Conservation (phyloP, 2,797 vertebrate genomes). For the Semaprochilodus insignis region DNA sequence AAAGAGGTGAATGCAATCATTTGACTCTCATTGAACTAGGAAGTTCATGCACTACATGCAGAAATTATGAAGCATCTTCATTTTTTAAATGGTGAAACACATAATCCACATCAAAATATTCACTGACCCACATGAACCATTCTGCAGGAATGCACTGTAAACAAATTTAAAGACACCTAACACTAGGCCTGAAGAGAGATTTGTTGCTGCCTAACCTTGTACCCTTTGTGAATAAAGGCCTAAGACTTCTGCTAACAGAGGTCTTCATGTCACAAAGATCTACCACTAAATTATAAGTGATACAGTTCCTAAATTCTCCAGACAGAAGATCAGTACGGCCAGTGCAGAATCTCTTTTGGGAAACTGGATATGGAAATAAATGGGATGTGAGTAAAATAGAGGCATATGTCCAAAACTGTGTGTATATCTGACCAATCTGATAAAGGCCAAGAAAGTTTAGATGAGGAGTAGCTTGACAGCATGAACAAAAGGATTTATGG, state of each 20-base stretch:
- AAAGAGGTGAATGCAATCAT: slow-evolving; percentile 49
- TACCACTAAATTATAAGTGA: too few species aligned
- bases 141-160: slow-evolving; percentile 41
- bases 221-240: slow-evolving; percentile 59
- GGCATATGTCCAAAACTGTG: background rate
- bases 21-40: slow-evolving; percentile 25
- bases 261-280: background rate
- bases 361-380: too few species aligned
- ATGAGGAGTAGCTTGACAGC: background rate
- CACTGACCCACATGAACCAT: background rate
- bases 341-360: background rate
- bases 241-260: slow-evolving; percentile 51
- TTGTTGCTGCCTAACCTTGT: slow-evolving; percentile 68
- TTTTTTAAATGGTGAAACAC: slow-evolving; percentile 16
- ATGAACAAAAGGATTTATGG: background rate
- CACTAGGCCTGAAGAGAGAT: slow-evolving; percentile 74
- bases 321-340: background rate
- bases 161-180: slow-evolving; percentile 64
- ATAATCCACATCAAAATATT: background rate
- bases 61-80: background rate
- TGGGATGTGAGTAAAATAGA: background rate
- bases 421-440: background rate
- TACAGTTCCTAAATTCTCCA: too few species aligned
- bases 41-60: slow-evolving; percentile 4
- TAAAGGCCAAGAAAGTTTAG: background rate